These are phyloP conservation scores for Oreochromis grahami DNA, from an alignment of 2,797 vertebrate genomes.

Conservation along the genomic window DNA sequence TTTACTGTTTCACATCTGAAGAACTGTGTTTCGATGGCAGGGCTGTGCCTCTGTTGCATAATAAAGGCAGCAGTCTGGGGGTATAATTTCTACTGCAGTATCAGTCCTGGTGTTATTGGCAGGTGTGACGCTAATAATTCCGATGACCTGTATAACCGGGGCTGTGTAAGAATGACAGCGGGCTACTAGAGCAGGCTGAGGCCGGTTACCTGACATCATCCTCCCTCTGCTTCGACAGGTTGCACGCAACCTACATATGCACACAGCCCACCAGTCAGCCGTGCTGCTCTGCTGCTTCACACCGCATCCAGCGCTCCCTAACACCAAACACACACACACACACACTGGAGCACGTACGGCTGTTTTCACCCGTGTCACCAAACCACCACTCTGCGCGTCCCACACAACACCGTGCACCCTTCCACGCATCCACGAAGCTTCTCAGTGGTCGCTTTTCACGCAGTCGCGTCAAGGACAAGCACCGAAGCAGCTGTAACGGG, in stretches of 20 bases:
- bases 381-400: not conserved
- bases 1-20: not conserved
- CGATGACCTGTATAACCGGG: not conserved
- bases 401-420: not conserved
- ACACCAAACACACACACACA: not conserved
- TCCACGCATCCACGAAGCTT: not conserved
- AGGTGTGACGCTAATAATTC: not conserved
- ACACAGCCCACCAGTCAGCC: not conserved
- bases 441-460: not conserved
- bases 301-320: not conserved
- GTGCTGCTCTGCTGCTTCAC: not conserved
- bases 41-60: not conserved
- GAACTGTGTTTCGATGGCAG: not conserved
- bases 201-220: not conserved
- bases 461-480: conserved; percentile 53
- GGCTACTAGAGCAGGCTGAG: not conserved
- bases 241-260: not conserved
- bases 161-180: not conserved
- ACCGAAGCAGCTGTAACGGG: not conserved
- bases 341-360: not conserved
- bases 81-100: not conserved
- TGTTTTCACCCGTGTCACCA: not conserved
- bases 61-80: not conserved
- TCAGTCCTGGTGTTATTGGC: not conserved
- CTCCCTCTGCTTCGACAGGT: not conserved